A percentile compares a stretch with the other conserved stretches of the same genome.
Evolutionary conservation across 2,888 invertebrate genomes (phyloP).

Genomic region (Agrilus biguttatus): DNA sequence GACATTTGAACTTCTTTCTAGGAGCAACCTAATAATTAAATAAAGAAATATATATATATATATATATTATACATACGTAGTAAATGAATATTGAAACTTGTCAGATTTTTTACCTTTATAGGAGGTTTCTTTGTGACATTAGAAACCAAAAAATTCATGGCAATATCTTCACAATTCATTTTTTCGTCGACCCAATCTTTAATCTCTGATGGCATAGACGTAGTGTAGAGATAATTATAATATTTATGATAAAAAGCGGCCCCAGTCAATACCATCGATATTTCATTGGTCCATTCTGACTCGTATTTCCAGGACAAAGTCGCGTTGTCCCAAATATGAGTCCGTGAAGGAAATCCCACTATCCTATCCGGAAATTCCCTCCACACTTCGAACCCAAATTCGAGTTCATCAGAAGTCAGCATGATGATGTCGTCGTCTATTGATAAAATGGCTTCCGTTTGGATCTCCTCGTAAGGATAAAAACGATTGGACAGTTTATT

Average conservation of each 20-base stretch:
- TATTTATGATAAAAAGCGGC: conserved; percentile 95
- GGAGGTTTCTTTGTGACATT: conserved; percentile 89
- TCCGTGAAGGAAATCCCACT: conserved; percentile 90
- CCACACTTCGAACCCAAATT: conserved; percentile 93
- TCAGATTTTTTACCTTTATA: conserved; percentile 65
- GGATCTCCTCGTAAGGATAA: conserved; percentile 89
- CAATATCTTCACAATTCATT: conserved; percentile 97
- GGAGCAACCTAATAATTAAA: conserved; percentile 73
- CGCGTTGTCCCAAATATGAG: conserved; percentile 85
- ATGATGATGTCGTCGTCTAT: conserved; percentile 94
- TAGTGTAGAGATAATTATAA: conserved; percentile 89
- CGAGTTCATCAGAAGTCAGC: conserved; percentile 89
- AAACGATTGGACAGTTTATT: conserved; percentile 93
- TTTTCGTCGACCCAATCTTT: conserved; percentile 84
- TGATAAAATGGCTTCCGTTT: conserved; percentile 89
- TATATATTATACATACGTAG: too few species aligned
- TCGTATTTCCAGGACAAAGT: conserved; percentile 84
- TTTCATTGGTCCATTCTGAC: conserved; percentile 94
- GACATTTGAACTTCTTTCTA: conserved; percentile 93
- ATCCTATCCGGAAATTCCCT: conserved; percentile 91
- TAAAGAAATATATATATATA: too few species aligned
- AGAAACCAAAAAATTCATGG: conserved; percentile 93
- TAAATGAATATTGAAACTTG: too few species aligned
- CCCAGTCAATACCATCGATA: conserved; percentile 92
- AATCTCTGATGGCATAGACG: conserved; percentile 71